phyloP scores from a whole-genome alignment of 2,113 vertebrate genomes.

The Sciurus niger region DNA sequence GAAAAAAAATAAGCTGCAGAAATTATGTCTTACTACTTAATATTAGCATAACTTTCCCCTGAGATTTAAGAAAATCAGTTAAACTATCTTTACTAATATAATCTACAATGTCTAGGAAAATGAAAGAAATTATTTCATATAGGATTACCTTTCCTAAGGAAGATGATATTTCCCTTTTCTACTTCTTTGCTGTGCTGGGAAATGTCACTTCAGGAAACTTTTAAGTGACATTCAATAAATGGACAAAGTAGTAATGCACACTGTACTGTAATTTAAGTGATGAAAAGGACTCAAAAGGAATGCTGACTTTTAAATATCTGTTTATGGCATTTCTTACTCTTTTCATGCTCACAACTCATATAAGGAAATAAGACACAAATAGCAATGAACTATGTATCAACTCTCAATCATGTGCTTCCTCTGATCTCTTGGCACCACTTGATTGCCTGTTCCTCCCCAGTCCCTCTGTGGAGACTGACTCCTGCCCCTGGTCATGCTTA shows the following conservation, averaged over 20 bases:
- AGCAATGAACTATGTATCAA: neutral
- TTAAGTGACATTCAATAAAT: neutral
- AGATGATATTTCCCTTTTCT: neutral
- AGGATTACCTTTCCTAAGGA: neutral
- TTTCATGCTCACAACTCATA: neutral
- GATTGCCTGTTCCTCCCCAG: neutral
- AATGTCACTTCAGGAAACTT: neutral
- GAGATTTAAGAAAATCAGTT: neutral
- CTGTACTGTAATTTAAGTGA: neutral
- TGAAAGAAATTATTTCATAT: neutral
- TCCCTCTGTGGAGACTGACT: neutral
- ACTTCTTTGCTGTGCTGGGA: neutral
- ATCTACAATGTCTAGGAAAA: neutral
- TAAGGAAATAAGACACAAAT: neutral
- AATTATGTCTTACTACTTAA: neutral
- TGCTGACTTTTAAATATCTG: neutral
- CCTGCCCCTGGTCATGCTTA: neutral
- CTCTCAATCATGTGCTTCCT: neutral
- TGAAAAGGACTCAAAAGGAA: neutral
- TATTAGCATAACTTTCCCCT: neutral
- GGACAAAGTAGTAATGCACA: neutral
- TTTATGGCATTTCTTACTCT: neutral
- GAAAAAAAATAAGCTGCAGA: neutral
- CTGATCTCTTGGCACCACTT: neutral
- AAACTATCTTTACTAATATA: neutral